Evolutionary conservation across 2,113 vertebrate genomes (phyloP).

Genomic region (Sminthopsis crassicaudata): DNA sequence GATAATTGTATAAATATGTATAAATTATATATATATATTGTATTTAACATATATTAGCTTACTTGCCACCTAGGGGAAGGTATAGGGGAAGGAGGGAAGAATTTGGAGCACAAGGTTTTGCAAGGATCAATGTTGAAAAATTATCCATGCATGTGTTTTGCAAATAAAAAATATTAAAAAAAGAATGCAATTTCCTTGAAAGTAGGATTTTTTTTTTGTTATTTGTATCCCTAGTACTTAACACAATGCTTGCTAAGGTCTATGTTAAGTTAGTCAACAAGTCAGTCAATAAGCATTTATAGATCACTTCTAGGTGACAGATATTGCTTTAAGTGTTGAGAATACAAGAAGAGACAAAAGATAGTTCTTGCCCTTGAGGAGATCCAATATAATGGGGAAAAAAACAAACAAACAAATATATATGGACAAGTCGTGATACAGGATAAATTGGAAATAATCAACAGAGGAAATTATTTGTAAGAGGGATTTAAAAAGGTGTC

Average conservation of each 20-base stretch:
- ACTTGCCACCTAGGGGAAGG: no score
- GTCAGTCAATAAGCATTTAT: no score
- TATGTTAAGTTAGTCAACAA: background rate
- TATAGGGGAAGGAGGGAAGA: no score
- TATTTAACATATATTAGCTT: no score
- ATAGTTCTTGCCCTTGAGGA: no score
- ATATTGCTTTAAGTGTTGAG: background rate
- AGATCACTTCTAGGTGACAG: background rate
- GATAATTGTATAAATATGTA: no score
- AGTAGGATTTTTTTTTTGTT: background rate
- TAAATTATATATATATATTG: no score
- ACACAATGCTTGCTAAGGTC: background rate
- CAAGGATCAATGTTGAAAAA: no score
- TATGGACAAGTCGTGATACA: background rate
- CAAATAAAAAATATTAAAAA: no score
- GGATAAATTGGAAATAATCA: background rate
- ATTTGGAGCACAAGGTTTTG: no score
- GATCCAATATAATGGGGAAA: background rate
- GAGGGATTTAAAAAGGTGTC: background rate
- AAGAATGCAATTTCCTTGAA: background rate
- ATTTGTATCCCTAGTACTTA: background rate
- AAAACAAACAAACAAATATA: background rate
- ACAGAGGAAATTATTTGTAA: background rate
- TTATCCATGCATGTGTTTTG: no score
- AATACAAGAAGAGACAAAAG: background rate